Evolutionary conservation across 1,140 invertebrate species (phyloP).

Genomic region (Drepana arcuata): DNA sequence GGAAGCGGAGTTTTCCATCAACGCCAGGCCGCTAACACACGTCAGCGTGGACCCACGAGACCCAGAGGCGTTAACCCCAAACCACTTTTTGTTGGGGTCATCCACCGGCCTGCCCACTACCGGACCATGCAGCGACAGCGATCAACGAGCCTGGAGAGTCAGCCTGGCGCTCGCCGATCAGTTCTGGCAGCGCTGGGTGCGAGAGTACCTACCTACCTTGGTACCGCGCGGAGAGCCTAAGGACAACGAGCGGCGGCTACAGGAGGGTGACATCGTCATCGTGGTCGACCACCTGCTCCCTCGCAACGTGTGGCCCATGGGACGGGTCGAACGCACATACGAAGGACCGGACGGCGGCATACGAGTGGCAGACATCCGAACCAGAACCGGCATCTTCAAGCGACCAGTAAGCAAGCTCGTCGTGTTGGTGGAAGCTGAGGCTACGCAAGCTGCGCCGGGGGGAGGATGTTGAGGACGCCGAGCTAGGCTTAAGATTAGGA

Average conservation of each 20-base stretch:
- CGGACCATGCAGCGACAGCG: slow-evolving; percentile 7
- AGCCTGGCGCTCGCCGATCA: slow-evolving; percentile 18
- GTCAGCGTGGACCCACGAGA: slow-evolving; percentile 21
- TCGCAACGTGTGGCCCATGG: slow-evolving; percentile 17
- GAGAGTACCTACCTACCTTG: slow-evolving; percentile 21
- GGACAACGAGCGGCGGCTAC: not conserved
- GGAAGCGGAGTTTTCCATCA: slow-evolving; percentile 27
- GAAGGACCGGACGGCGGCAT: slow-evolving; percentile 24
- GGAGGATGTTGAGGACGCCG: no score
- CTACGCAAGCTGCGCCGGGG: no score
- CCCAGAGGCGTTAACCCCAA: slow-evolving; percentile 28
- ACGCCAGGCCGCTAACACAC: slow-evolving; percentile 33
- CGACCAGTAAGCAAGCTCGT: slow-evolving; percentile 1
- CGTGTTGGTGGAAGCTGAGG: no score
- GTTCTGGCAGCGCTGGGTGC: slow-evolving; percentile 24
- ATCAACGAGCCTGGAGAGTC: slow-evolving; percentile 11
- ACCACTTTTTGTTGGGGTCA: slow-evolving; percentile 35
- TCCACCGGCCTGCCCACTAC: slow-evolving; percentile 13
- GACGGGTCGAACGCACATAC: slow-evolving; percentile 15
- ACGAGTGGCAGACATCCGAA: slow-evolving; percentile 18
- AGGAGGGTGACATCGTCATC: slow-evolving; percentile 6
- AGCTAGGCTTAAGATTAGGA: no score
- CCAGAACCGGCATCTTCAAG: slow-evolving; percentile 6
- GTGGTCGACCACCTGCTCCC: slow-evolving; percentile 4
- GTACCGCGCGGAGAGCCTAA: slow-evolving; percentile 5